Evolutionary conservation across 2,113 vertebrate genomes (phyloP), one percentile per base, ranked within the genome.

Genomic region (Theristicus caerulescens): DNA sequence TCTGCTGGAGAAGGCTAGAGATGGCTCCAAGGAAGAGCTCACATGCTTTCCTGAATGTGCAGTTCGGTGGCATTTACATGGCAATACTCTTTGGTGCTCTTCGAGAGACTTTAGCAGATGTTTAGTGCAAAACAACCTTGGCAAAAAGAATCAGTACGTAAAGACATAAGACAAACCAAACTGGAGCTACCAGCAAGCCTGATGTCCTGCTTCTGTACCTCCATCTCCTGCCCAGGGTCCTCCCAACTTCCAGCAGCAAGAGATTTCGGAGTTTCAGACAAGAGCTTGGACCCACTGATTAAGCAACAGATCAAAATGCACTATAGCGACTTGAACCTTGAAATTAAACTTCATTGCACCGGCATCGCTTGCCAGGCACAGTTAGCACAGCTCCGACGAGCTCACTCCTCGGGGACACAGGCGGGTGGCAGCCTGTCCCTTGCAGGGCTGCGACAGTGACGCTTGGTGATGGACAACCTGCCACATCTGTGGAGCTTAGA

Each of bases 341-440:
- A 58, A 46, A 54, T 2, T 14, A 36, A 61, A 16, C 40, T 29
- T 42, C 59, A 4, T 18, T 8, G 16, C 32, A 17, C 18, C 27
- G 1, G 10, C 57, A 19, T n/a, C 11, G 0, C 29, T 12, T 19
- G 38, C 58, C 42, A 16, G 1, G 1, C 17, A 1, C 1, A 0
- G 13, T 8, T 17, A 58, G 51, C 58, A 4, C 10, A 32, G 20
- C 65, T 51, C 59, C 4, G 5, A 57, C 15, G 3, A 10, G 19
- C 9, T 16, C 16, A 6, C 2, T 2, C 17, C 70, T 14, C 7
- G 4, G 22, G 19, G 27, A 21, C 52, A 1, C 1, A 42, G 59
- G 38, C 12, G 9, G 46, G 86, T 3, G 46, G 40, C 26, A 51
- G 38, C 62, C 34, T 16, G 49, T 51, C 67, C 70, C 52, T 25